A percentile compares a stretch with the other conserved stretches of the same genome.
phyloP scores from a whole-genome alignment of 2,888 invertebrate genomes.

The Mythimna lalbum region DNA sequence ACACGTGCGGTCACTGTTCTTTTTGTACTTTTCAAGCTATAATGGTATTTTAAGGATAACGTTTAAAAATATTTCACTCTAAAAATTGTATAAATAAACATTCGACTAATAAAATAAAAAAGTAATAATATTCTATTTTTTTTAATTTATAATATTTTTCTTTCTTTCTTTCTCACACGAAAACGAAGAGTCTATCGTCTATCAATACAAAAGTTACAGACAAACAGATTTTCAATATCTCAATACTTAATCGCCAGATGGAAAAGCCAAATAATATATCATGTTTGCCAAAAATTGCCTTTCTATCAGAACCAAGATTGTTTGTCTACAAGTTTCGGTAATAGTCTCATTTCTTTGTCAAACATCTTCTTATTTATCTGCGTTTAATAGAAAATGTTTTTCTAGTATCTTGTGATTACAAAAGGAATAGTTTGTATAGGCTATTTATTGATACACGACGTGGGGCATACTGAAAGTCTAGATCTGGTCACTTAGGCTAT shows the following conservation, averaged over 20 bases:
- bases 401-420: constrained; percentile 29
- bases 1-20: too few relatives aligned
- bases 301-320: constrained; percentile 49
- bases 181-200: background rate
- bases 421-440: background rate
- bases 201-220: constrained; percentile 16
- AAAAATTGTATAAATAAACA: too few relatives aligned
- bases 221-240: constrained; percentile 48
- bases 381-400: constrained; percentile 51
- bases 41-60: too few relatives aligned
- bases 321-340: constrained; percentile 53
- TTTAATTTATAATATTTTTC: too few relatives aligned
- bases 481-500: too few relatives aligned
- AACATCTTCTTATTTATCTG: constrained; percentile 48
- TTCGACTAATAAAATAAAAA: too few relatives aligned
- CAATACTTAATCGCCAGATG: constrained; percentile 29
- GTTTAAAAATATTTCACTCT: too few relatives aligned
- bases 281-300: constrained; percentile 47
- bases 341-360: constrained; percentile 53
- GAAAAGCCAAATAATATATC: constrained; percentile 26
- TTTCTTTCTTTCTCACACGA: background rate
- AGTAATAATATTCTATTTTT: too few relatives aligned
- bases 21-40: too few relatives aligned
- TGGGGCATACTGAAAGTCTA: too few relatives aligned
- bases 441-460: background rate